A percentile compares a stretch with the other conserved stretches of the same genome.
Evolutionary conservation across 2,888 invertebrate species (phyloP).

Genomic region (Zygaena filipendulae): DNA sequence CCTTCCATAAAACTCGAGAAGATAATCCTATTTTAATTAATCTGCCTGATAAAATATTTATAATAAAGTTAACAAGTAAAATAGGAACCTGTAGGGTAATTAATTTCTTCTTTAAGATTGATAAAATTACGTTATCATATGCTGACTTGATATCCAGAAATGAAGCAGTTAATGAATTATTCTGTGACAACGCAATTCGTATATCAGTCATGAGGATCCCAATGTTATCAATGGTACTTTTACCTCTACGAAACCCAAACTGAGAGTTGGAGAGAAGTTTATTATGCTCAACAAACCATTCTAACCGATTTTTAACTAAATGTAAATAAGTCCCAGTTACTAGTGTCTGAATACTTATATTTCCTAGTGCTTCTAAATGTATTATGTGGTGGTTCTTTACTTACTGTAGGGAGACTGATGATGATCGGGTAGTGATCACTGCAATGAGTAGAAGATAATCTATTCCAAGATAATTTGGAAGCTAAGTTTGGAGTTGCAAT

Average conservation of each 20-base stretch:
- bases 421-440: not conserved
- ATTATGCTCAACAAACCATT: not conserved
- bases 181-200: not conserved
- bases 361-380: too few relatives aligned
- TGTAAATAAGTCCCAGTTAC: too few relatives aligned
- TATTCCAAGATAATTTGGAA: not conserved
- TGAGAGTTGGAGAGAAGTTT: constrained; percentile 1
- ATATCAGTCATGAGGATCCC: not conserved
- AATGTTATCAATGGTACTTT: not conserved
- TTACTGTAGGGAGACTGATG: not conserved
- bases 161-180: constrained; percentile 1
- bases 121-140: constrained; percentile 17
- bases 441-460: not conserved
- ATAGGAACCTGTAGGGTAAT: constrained; percentile 10
- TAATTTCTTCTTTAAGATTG: constrained; percentile 15
- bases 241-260: constrained; percentile 1
- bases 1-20: constrained; percentile 11
- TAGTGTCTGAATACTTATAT: too few relatives aligned
- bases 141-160: constrained; percentile 15
- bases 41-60: constrained; percentile 1
- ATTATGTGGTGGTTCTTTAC: too few relatives aligned
- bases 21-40: constrained; percentile 5
- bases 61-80: constrained; percentile 9
- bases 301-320: not conserved
- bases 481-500: not conserved